Base-by-base conservation (phyloP, 1,140 invertebrate genomes). In the Scylla paramamosain region DNA sequence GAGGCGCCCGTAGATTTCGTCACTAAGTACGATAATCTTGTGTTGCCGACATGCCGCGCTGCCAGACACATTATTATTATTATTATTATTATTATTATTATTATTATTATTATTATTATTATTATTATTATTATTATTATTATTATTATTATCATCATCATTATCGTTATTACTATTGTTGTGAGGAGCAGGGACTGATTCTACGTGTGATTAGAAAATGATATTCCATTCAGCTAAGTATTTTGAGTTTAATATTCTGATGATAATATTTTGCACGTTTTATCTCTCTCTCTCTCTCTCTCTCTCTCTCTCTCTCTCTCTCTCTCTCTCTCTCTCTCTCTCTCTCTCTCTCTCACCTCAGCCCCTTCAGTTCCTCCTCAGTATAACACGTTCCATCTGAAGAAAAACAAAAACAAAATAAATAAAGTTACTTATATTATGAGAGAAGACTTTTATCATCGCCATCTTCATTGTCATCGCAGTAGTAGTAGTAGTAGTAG, bases 1-100 rank as follows among this genome's bases (percentile, higher is more conserved):
- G 14, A 96, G 93, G 4, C 96, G 92, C 0, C 88, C 94, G 82
- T 96, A 96, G 31, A 96, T 96, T 59, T 96, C 96, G 48, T 96
- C 96, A 8, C 94, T 94, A 29, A 96, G 89, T 3, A 96, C 94
- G 12, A 96, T 59, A 46, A 96, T 88, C 1, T 59, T 88, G 45
- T 45, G 59, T 28, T 86, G 52, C 14, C 95, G 93, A 92, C 96
- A 96, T 59, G 92, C 94, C 31, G n/a, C 39, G 52, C 96, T 96
- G 94, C 12, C n/a, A 46, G 48, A 94, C 25, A 87, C 7, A 59
- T 48, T 20, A 28, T 28, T 8, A 92, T 8, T n/a, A 29, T 45
- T 3, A 82, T n/a, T 29, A 12, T n/a, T 29, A 29, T 77, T 59
- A n/a, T 29, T 46, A 45, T 20, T 4, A 29, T 91, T 91, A 48